A percentile compares a stretch with the other conserved stretches of the same genome.
These are phyloP conservation scores for Tetrapedia diversipes DNA, from an alignment of 2,888 invertebrate species.

Conservation along the genomic window DNA sequence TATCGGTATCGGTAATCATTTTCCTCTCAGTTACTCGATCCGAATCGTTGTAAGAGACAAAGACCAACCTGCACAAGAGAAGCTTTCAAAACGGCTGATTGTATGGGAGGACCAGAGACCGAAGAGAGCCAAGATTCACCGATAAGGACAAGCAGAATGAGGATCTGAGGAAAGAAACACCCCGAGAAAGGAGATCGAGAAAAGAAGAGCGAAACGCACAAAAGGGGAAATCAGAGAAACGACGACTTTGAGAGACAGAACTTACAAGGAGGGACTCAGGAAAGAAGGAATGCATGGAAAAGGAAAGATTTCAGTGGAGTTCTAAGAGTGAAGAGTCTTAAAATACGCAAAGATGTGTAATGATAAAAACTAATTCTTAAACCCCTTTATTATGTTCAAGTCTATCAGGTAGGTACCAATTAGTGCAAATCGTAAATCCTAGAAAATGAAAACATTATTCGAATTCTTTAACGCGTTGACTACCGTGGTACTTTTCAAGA, in stretches of 20 bases:
- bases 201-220: not conserved
- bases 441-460: too few relatives aligned
- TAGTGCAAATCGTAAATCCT: too few relatives aligned
- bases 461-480: too few relatives aligned
- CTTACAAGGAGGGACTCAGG: slow-evolving; percentile 1
- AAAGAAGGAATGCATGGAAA: not conserved
- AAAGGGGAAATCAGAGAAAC: slow-evolving; percentile 6
- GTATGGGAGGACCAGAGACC: not conserved
- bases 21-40: slow-evolving; percentile 41
- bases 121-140: not conserved
- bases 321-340: not conserved
- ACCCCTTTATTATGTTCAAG: too few relatives aligned
- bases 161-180: not conserved
- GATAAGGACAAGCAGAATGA: not conserved
- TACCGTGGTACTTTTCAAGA: too few relatives aligned
- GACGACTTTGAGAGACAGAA: slow-evolving; percentile 3
- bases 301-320: not conserved
- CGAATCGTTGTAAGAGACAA: slow-evolving; percentile 23
- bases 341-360: too few relatives aligned
- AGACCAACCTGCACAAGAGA: not conserved
- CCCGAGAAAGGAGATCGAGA: not conserved
- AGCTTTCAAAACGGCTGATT: slow-evolving; percentile 18
- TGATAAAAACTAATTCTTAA: too few relatives aligned
- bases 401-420: too few relatives aligned
- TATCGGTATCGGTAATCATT: too few relatives aligned